Conservation (phyloP, 2,113 vertebrate genomes). For the Brachyhypopomus gauderio region DNA sequence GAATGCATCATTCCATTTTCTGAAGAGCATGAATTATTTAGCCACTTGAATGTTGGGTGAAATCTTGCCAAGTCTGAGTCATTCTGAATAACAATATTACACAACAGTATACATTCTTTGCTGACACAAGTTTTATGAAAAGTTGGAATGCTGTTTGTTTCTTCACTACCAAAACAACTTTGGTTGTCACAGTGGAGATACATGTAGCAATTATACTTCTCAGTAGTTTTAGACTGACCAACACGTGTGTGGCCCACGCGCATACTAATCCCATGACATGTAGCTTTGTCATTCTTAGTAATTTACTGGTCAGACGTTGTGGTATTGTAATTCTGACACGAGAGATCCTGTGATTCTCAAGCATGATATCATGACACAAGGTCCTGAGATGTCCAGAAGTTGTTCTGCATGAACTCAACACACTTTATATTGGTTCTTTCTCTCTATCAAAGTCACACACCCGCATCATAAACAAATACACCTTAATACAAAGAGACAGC, state of each 20-base stretch:
- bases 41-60: background rate
- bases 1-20: background rate
- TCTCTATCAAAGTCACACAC: background rate
- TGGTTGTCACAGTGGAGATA: background rate
- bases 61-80: background rate
- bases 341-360: background rate
- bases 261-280: background rate
- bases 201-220: background rate
- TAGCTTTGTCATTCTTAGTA: background rate
- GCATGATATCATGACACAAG: background rate
- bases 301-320: background rate
- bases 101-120: background rate
- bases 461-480: background rate
- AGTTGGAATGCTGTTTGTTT: constrained; percentile 15
- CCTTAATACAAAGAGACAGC: background rate
- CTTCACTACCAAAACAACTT: background rate
- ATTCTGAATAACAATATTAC: constrained; percentile 1
- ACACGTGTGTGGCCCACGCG: background rate
- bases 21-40: background rate
- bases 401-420: background rate
- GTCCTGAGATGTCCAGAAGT: background rate
- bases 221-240: background rate
- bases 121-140: background rate
- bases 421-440: background rate
- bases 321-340: background rate